phyloP scores from a whole-genome alignment of 2,113 vertebrate species.

The Psittacara wagleri region DNA sequence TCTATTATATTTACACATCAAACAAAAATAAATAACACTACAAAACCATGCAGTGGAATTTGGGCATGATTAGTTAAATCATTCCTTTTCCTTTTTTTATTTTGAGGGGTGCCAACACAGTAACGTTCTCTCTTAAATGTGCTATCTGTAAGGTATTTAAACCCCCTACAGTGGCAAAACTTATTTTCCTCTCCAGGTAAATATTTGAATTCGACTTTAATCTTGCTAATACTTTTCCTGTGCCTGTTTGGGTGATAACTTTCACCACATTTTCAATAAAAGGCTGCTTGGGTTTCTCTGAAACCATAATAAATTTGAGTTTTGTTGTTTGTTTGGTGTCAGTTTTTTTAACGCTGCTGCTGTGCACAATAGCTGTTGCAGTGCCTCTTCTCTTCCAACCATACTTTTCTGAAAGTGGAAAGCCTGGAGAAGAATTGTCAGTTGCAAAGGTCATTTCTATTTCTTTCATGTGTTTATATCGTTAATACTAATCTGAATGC shows the following conservation, averaged over 20 bases:
- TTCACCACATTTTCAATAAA: not conserved
- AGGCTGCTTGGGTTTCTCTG: not conserved
- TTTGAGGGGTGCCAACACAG: not conserved
- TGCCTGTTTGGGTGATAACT: not conserved
- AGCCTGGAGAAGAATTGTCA: not conserved
- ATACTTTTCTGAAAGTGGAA: not conserved
- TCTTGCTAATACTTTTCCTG: not conserved
- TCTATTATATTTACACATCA: not conserved
- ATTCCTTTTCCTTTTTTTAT: not conserved
- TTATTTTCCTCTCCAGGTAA: not conserved
- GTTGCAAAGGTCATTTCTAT: not conserved
- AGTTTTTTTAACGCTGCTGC: not conserved
- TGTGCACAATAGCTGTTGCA: not conserved
- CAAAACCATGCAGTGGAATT: not conserved
- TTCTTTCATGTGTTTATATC: not conserved
- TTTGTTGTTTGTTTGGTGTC: not conserved
- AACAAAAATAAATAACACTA: not conserved
- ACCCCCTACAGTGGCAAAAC: not conserved
- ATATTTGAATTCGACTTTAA: not conserved
- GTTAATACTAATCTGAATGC: not conserved
- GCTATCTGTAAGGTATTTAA: not conserved
- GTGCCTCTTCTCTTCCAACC: not conserved
- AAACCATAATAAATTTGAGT: not conserved
- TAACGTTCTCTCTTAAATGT: not conserved
- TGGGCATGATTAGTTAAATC: not conserved